These are phyloP conservation scores for Phenganax stokvisi DNA, from an alignment of 92 coral and sea anemone species.

Conservation along the genomic window DNA sequence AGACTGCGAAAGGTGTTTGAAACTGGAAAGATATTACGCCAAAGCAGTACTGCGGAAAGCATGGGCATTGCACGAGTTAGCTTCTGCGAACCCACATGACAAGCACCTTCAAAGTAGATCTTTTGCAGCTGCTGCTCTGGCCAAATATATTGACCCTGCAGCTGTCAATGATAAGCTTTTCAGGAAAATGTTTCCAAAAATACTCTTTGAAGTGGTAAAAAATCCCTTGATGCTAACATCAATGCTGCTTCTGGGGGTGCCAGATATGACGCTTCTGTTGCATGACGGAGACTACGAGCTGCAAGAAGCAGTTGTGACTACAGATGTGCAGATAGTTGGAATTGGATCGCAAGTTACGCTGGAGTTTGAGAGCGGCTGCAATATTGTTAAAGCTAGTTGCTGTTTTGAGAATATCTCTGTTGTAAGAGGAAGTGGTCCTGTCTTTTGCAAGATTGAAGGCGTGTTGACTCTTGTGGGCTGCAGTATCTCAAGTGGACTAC, in stretches of 20 bases:
- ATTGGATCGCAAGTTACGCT: constrained; percentile 37
- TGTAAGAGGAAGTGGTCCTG: constrained; percentile 35
- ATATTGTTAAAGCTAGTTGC: not conserved
- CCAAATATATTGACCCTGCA: constrained; percentile 44
- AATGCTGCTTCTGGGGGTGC: constrained; percentile 2
- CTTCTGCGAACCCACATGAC: constrained; percentile 27
- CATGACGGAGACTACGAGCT: constrained; percentile 52
- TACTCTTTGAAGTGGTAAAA: constrained; percentile 14
- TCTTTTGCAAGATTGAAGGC: constrained; percentile 19
- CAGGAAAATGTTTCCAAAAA: constrained; percentile 45
- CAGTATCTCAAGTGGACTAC: constrained; percentile 52
- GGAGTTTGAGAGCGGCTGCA: constrained; percentile 1
- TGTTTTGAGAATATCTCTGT: constrained; percentile 55
- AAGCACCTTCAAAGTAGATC: constrained; percentile 38
- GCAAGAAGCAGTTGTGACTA: not conserved
- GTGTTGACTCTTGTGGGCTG: constrained; percentile 38
- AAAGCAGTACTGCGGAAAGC: constrained; percentile 71
- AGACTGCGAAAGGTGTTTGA: constrained; percentile 61
- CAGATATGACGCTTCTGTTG: constrained; percentile 50
- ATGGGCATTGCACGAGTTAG: constrained; percentile 58
- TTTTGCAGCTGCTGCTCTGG: constrained; percentile 53
- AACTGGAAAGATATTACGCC: constrained; percentile 35
- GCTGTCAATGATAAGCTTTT: constrained; percentile 20
- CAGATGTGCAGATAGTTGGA: constrained; percentile 48
- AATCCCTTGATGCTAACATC: constrained; percentile 41